Conservation (phyloP, 2,888 invertebrate species). For the Trissonchulus sp. region DNA sequence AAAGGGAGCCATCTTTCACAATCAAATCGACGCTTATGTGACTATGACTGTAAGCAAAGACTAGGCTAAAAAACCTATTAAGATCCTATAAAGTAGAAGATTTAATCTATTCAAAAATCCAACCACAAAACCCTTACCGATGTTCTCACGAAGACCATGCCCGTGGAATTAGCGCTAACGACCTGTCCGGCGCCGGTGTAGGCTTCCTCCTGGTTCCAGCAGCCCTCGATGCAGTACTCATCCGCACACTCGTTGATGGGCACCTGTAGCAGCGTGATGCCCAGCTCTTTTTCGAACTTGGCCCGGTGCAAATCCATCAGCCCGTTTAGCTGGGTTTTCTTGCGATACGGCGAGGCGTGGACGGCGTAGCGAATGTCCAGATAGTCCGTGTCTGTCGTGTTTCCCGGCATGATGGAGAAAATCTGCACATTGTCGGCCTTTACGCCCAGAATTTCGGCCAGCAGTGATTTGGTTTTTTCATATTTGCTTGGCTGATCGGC, state of each 20-base stretch:
- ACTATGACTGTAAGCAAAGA: too few species aligned
- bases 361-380: constrained; percentile 82
- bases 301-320: constrained; percentile 85
- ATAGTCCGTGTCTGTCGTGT: not conserved
- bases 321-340: constrained; percentile 86
- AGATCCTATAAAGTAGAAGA: too few species aligned
- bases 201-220: not conserved
- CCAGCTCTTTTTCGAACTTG: constrained; percentile 59
- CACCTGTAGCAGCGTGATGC: constrained; percentile 34
- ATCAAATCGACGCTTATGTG: too few species aligned
- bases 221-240: not conserved
- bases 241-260: constrained; percentile 12
- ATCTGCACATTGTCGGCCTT: constrained; percentile 79
- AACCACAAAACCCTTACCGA: constrained; percentile 65
- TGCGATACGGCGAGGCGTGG: constrained; percentile 90
- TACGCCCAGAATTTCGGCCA: constrained; percentile 68
- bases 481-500: constrained; percentile 64
- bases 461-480: constrained; percentile 78
- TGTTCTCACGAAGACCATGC: constrained; percentile 88
- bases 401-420: constrained; percentile 73
- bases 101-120: too few species aligned
- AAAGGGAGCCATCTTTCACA: too few species aligned
- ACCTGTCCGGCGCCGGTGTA: constrained; percentile 55
- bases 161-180: constrained; percentile 94
- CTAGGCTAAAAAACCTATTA: too few species aligned